Evolutionary conservation across 2,888 invertebrate species (phyloP).

Genomic region (Hecatera dysodea): DNA sequence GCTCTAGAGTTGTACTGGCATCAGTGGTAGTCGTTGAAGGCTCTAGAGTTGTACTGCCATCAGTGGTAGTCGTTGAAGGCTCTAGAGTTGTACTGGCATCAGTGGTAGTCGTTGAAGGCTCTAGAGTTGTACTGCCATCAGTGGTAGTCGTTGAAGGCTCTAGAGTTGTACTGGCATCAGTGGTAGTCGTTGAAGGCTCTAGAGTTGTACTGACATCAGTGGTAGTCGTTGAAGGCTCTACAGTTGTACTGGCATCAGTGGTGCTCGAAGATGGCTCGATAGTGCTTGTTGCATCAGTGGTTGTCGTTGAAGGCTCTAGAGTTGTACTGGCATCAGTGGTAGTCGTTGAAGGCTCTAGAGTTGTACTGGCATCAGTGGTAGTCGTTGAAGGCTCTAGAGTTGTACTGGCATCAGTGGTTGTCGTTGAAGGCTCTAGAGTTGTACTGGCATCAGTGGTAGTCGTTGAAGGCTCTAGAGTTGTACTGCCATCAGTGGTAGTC

Average conservation of each 20-base stretch:
- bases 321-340: background rate
- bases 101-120: background rate
- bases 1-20: background rate
- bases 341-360: background rate
- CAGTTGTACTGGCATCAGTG: background rate
- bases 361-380: background rate
- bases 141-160: background rate
- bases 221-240: background rate
- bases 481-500: background rate
- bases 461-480: background rate
- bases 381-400: background rate
- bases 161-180: background rate
- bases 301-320: background rate
- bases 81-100: background rate
- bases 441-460: background rate
- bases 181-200: background rate
- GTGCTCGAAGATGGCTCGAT: background rate
- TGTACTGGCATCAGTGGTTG: background rate
- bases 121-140: background rate
- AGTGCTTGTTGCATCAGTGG: background rate
- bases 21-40: background rate
- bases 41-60: background rate
- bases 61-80: background rate
- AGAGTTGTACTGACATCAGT: background rate
- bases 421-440: background rate